Evolutionary conservation across 2,113 vertebrate genomes (phyloP).

Genomic region (Bos javanicus): DNA sequence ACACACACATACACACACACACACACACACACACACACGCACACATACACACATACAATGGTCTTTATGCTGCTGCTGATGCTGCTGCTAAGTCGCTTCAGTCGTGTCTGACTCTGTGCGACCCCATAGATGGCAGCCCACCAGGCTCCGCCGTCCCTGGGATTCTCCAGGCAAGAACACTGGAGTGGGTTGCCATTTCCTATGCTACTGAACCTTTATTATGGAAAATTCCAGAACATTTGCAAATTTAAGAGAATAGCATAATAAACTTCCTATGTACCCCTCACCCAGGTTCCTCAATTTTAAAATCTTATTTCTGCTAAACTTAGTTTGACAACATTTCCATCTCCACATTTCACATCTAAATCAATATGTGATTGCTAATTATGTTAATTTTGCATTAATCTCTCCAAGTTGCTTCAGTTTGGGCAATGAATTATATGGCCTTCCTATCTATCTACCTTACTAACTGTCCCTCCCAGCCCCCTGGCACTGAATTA

Average conservation of each 20-base stretch:
- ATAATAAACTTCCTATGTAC: not conserved
- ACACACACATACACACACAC: not conserved
- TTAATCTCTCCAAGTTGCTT: not conserved
- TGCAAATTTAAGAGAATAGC: not conserved
- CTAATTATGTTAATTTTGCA: not conserved
- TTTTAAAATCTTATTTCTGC: not conserved
- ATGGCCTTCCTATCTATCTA: not conserved
- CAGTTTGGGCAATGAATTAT: not conserved
- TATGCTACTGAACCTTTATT: not conserved
- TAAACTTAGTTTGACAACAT: not conserved
- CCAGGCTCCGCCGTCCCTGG: too few species aligned
- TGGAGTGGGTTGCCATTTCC: too few species aligned
- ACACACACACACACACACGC: not conserved
- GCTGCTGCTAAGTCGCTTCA: not conserved
- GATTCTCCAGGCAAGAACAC: too few species aligned
- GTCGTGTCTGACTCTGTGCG: too few species aligned
- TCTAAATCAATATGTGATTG: not conserved
- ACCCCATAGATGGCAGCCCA: too few species aligned
- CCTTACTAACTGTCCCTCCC: not conserved
- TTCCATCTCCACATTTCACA: not conserved
- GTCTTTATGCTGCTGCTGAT: not conserved
- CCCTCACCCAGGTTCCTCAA: not conserved
- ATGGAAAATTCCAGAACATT: not conserved
- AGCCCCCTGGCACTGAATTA: not conserved
- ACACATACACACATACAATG: not conserved